A percentile compares a stretch with the other conserved stretches of the same genome.
These are phyloP conservation scores for Genyomyrus donnyi DNA, from an alignment of 2,113 vertebrate genomes.

Conservation along the genomic window DNA sequence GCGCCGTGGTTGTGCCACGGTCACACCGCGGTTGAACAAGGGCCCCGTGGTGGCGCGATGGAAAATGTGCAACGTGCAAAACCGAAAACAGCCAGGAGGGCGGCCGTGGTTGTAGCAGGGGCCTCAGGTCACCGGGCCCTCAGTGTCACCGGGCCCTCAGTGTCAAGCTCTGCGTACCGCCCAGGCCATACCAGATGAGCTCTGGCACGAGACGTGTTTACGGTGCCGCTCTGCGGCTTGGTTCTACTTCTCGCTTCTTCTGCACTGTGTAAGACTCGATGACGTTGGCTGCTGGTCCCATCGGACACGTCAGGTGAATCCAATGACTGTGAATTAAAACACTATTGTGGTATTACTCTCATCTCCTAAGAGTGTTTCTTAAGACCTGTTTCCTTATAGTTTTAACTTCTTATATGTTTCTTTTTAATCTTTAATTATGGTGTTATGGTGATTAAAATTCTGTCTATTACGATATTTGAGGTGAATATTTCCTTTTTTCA, in stretches of 20 bases:
- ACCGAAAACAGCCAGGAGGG: background rate
- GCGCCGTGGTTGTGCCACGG: background rate
- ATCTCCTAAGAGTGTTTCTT: constrained; percentile 1
- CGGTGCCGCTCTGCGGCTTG: background rate
- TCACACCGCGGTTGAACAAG: background rate
- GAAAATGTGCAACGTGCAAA: constrained; percentile 17
- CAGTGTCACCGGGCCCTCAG: background rate
- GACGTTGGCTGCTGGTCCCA: constrained; percentile 31
- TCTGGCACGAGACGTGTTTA: constrained; percentile 10
- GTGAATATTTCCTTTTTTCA: background rate
- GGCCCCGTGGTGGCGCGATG: constrained; percentile 41
- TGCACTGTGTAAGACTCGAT: constrained; percentile 33
- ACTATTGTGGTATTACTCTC: constrained; percentile 28
- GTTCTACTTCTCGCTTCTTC: constrained; percentile 14
- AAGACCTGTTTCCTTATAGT: background rate
- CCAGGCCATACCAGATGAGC: background rate
- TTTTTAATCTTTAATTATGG: background rate
- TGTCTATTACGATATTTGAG: background rate
- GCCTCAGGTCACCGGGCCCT: too few relatives aligned
- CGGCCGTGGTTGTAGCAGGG: background rate
- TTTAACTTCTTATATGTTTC: background rate
- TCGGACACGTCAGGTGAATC: constrained; percentile 35
- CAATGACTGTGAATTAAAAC: constrained; percentile 43
- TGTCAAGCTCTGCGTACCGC: background rate
- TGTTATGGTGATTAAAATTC: background rate